phyloP scores from a whole-genome alignment of 2,113 vertebrate species.

The Oryzias celebensis region DNA sequence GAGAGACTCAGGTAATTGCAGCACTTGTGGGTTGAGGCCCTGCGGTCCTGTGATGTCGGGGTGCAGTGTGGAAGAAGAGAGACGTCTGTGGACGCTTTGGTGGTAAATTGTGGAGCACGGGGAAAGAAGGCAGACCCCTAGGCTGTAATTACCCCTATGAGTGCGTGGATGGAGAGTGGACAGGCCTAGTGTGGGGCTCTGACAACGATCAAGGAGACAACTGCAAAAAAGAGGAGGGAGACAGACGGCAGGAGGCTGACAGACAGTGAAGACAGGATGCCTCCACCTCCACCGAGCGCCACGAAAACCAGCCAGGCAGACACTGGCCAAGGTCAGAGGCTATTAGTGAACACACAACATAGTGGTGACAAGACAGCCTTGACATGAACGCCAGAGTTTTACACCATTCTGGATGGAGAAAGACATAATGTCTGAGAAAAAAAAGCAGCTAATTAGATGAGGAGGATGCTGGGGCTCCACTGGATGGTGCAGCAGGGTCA shows the following conservation, averaged over 20 bases:
- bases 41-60: constrained; percentile 76
- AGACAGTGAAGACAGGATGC: constrained; percentile 46
- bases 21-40: constrained; percentile 79
- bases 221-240: constrained; percentile 46
- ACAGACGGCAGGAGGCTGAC: constrained; percentile 59
- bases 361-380: constrained; percentile 53
- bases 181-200: constrained; percentile 65
- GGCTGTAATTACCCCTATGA: constrained; percentile 77
- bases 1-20: constrained; percentile 79
- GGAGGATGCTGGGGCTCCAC: constrained; percentile 42
- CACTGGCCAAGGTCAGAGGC: constrained; percentile 67
- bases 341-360: constrained; percentile 56
- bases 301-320: constrained; percentile 54
- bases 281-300: constrained; percentile 41
- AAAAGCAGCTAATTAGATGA: constrained; percentile 41
- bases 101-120: constrained; percentile 75
- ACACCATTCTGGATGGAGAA: constrained; percentile 28
- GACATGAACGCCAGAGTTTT: constrained; percentile 28
- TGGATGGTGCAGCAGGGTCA: constrained; percentile 79
- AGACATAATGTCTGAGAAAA: constrained; percentile 30
- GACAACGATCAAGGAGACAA: constrained; percentile 67
- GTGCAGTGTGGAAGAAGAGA: constrained; percentile 71
- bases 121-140: constrained; percentile 66
- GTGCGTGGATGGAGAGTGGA: constrained; percentile 70
- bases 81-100: constrained; percentile 71